Base-by-base conservation (phyloP, 2,113 vertebrate species). In the Zapus hudsonius region DNA sequence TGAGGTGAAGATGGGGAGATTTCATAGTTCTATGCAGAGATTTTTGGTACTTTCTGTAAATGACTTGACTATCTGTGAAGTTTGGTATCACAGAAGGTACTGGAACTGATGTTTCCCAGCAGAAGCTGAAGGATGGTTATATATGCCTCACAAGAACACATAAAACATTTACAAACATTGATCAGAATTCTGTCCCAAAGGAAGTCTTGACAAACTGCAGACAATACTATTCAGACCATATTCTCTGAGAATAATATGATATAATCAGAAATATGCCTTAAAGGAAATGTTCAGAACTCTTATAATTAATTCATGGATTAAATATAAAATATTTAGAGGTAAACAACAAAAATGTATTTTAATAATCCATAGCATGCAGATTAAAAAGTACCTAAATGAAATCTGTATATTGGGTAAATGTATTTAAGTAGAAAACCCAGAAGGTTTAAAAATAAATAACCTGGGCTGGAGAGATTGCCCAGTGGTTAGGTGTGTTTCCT, bases 251-350 rank as follows among this genome's bases (percentile, higher is more conserved):
- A 89, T 20, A 92, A 61, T 44, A 57, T 47, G 85, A 55, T 81
- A 78, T 67, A 94, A 66, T 78, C 63, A 90, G 31, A 86, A 90
- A 74, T 83, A 25, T 69, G 42, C 22, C 66, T 83, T 93, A 70
- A 89, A 66, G 52, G 44, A 17, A 84, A 92, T 63, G 27, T 76
- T 89, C 52, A 70, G 52, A 90, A 87, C 3, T 29, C 57, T 31
- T 91, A 76, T 82, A 63, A 95, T 88, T 88, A 88, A 89, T 89
- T 96, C 74, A 93, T 94, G 42, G 33, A n/a, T 90, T 84, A 80
- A 42, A 70, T 90, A 94, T 92, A 25, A 94, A 96, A 92, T 85
- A 85, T 92, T 94, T 95, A 91, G 38, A 59, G 40, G 4, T 31
- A 44, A 94, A 69, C 12, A 84, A 74, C n/a, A 75, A 94, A 82